These are phyloP conservation scores for Heterodera carotae DNA, from an alignment of 1,140 invertebrate genomes.

Conservation along the genomic window DNA sequence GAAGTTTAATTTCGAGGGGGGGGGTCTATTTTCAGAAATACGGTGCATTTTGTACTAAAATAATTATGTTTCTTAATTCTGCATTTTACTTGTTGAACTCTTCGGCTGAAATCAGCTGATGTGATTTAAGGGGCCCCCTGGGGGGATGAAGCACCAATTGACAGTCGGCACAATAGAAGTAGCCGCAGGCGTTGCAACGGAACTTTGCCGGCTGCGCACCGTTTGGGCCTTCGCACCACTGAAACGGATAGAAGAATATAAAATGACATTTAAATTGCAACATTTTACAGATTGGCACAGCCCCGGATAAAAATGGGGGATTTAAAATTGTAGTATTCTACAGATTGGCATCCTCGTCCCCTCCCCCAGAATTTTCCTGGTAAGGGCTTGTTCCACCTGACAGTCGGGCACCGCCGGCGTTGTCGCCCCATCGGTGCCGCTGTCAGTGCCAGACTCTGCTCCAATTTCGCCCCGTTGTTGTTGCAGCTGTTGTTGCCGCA, in stretches of 20 bases:
- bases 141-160: slow-evolving; percentile 87
- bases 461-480: background rate
- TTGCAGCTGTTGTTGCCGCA: background rate
- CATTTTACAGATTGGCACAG: background rate
- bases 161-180: slow-evolving; percentile 88
- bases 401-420: slow-evolving; percentile 35
- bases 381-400: slow-evolving; percentile 73
- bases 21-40: background rate
- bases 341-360: no score
- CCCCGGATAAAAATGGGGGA: no score
- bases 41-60: background rate
- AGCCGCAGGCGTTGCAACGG: slow-evolving; percentile 91
- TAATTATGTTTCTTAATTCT: background rate
- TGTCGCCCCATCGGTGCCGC: background rate
- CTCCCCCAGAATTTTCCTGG: no score
- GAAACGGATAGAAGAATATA: slow-evolving; percentile 3
- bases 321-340: no score
- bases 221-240: slow-evolving; percentile 37
- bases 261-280: background rate
- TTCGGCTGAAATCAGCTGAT: slow-evolving; percentile 74
- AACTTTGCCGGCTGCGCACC: slow-evolving; percentile 26
- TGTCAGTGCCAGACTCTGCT: no score
- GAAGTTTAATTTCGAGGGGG: background rate
- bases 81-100: slow-evolving; percentile 3
- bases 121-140: slow-evolving; percentile 85